Evolutionary conservation across 1,140 invertebrate species (phyloP).

Genomic region (Lasioglossum albipes): DNA sequence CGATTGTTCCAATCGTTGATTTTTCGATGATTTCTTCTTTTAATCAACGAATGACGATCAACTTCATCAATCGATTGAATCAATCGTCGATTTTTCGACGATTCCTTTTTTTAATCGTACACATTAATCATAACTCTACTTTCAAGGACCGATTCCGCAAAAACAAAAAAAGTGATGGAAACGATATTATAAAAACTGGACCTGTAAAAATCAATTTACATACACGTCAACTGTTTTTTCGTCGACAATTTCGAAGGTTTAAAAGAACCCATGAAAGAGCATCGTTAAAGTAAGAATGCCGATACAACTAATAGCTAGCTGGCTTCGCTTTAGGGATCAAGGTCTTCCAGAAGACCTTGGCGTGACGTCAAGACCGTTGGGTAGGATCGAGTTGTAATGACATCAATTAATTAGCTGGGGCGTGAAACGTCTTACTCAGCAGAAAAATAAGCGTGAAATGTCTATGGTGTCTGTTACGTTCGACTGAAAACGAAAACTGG

Average conservation of each 20-base stretch:
- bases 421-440: neutral
- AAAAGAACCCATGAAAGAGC: neutral
- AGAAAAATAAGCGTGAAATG: neutral
- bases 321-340: neutral
- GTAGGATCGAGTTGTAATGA: neutral
- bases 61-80: too few relatives aligned
- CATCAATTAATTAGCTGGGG: neutral
- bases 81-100: too few relatives aligned
- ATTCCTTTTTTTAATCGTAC: too few relatives aligned
- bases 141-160: neutral
- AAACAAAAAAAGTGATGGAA: neutral
- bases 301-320: neutral
- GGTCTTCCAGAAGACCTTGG: neutral
- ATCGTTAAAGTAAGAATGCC: neutral
- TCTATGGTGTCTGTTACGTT: neutral
- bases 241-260: too few relatives aligned
- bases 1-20: too few relatives aligned
- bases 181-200: neutral
- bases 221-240: too few relatives aligned
- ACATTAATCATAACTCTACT: too few relatives aligned
- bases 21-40: too few relatives aligned
- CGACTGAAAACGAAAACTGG: conserved; percentile 55
- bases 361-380: neutral
- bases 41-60: too few relatives aligned
- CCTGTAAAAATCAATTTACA: too few relatives aligned